phyloP scores from a whole-genome alignment of 2,888 invertebrate species.

The Calameuta idolon region DNA sequence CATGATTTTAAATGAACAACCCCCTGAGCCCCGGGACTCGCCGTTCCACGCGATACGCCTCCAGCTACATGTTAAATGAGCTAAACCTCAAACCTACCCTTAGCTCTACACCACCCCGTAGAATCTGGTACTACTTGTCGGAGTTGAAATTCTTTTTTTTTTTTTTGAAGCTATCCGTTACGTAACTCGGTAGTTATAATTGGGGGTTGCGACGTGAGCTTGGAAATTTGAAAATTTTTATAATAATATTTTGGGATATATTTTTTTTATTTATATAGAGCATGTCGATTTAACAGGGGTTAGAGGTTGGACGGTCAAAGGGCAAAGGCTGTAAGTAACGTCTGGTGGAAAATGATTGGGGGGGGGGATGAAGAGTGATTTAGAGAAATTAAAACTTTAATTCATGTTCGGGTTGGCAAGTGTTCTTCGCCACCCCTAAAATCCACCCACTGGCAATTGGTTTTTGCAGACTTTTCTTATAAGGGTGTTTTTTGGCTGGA shows the following conservation, averaged over 20 bases:
- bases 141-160: neutral
- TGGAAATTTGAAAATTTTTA: neutral
- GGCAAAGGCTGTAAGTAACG: slow-evolving; percentile 65
- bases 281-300: slow-evolving; percentile 55
- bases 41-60: neutral
- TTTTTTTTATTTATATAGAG: slow-evolving; percentile 27
- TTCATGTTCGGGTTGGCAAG: slow-evolving; percentile 60
- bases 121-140: neutral
- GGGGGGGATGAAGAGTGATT: slow-evolving; percentile 64
- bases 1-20: slow-evolving; percentile 58
- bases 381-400: slow-evolving; percentile 68
- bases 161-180: neutral
- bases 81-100: slow-evolving; percentile 5
- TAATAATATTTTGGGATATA: neutral
- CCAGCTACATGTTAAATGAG: slow-evolving; percentile 9
- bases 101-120: neutral
- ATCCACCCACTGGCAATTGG: neutral
- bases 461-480: neutral
- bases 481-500: neutral
- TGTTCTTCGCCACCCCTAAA: neutral
- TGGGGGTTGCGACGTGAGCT: neutral
- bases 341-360: slow-evolving; percentile 62
- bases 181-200: neutral
- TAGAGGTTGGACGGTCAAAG: slow-evolving; percentile 55
- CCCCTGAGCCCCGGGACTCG: slow-evolving; percentile 15